Conservation (phyloP, 2,888 invertebrate species). For the Cephus rjabovi region DNA sequence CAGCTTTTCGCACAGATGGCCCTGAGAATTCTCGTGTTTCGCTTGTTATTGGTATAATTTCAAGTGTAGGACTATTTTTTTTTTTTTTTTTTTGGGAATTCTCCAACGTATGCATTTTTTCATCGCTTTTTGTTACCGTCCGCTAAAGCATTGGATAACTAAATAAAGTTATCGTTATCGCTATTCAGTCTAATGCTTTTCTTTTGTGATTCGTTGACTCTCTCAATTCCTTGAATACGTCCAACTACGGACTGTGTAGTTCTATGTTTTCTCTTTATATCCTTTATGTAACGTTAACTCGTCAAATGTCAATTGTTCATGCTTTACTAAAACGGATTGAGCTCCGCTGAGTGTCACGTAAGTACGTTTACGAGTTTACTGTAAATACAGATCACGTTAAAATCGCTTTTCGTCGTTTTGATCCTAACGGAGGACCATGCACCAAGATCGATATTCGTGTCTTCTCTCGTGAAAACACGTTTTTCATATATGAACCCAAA, state of each 20-base stretch:
- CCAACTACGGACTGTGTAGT: neutral
- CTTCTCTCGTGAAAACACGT: constrained; percentile 39
- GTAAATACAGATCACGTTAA: neutral
- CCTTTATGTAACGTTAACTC: neutral
- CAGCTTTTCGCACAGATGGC: constrained; percentile 14
- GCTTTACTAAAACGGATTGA: constrained; percentile 11
- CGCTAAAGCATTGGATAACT: neutral
- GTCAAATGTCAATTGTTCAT: neutral
- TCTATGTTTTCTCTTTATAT: neutral
- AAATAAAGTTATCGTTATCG: neutral
- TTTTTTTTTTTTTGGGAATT: constrained; percentile 20
- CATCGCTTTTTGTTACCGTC: neutral
- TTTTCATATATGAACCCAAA: neutral
- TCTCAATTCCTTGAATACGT: neutral
- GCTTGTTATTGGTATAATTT: neutral
- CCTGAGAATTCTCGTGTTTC: neutral
- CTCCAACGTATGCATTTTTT: constrained; percentile 6
- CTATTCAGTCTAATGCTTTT: neutral
- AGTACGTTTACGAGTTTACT: constrained; percentile 7
- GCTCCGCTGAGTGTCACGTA: constrained; percentile 16
- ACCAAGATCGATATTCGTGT: neutral
- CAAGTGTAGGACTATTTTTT: neutral
- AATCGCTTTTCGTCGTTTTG: neutral
- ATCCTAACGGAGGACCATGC: neutral
- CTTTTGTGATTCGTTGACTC: neutral